Conservation (phyloP, 1,140 invertebrate species). For the Mactra quadrangularis region DNA sequence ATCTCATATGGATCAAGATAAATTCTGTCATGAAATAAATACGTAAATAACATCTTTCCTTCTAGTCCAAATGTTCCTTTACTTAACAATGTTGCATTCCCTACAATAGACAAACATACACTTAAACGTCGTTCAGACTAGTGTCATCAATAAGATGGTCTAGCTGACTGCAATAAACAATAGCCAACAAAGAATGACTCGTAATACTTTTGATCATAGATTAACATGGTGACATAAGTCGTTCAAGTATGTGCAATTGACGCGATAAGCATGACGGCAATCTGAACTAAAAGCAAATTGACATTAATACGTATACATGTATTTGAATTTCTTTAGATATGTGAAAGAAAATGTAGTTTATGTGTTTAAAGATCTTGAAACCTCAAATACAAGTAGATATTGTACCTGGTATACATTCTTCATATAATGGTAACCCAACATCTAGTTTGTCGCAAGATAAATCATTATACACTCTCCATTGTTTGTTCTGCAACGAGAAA, state of each 20-base stretch:
- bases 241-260: not conserved
- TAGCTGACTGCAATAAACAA: not conserved
- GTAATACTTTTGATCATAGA: not conserved
- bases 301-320: not conserved
- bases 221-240: not conserved
- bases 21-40: conserved; percentile 35
- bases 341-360: too few relatives aligned
- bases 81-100: conserved; percentile 31
- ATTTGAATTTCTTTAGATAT: not conserved
- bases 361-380: too few relatives aligned
- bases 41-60: conserved; percentile 2
- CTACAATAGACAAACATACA: not conserved
- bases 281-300: not conserved
- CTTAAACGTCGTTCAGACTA: not conserved
- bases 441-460: conserved; percentile 40
- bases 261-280: not conserved
- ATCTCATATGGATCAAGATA: conserved; percentile 50
- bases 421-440: conserved; percentile 40
- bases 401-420: conserved; percentile 51
- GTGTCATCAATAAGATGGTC: too few relatives aligned
- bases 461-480: conserved; percentile 37
- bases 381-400: too few relatives aligned
- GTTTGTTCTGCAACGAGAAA: too few relatives aligned
- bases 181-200: not conserved
- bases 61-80: not conserved